Base-by-base conservation (phyloP, 2,113 vertebrate species). In the Maccullochella peelii region DNA sequence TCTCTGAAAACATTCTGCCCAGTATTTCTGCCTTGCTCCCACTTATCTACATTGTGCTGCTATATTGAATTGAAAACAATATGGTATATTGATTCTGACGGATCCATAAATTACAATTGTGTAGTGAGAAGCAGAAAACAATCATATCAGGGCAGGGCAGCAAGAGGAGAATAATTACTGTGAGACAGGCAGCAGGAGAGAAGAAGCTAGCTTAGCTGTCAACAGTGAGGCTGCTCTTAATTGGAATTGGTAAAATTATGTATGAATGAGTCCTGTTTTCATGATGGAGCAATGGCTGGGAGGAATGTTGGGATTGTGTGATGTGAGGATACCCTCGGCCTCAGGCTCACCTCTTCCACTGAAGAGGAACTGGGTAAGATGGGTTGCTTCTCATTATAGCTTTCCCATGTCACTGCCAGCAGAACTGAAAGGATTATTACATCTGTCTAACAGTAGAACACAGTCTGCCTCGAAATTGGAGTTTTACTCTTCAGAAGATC, bases 321-420 rank as follows among this genome's bases (percentile, higher is more conserved):
- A 76, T 69, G 66, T 76, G 79, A 86, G 90, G 88, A 87, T 90
- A 92, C 87, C 91, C 90, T 69, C 40, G 40, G 58, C 89, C 79
- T 82, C 50, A 30, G 77, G 62, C 80, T 91, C 81, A 90, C 87
- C 90, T 85, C 86, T 68, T 80, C 73, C 76, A 36, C 63, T 71
- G 25, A 75, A 47, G 55, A 71, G 59, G 66, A 76, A 71, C 15
- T 65, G 59, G 42, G 65, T 49, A 44, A 81, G 62, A 30, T 61
- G 15, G 54, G 65, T 88, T 78, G 67, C 77, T 44, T 67, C 83
- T 81, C 70, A 70, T 88, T 88, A 79, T 47, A 40, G 57, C 68
- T 33, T 74, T 70, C 50, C 38, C 65, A 11, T 71, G 61, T 82
- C 59, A 30, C 71, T 15, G 61, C 36, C 49, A 62, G 84, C 77